Evolutionary conservation across 2,113 vertebrate genomes (phyloP), one percentile per base, ranked within the genome.

Genomic region (Aegithalos caudatus): DNA sequence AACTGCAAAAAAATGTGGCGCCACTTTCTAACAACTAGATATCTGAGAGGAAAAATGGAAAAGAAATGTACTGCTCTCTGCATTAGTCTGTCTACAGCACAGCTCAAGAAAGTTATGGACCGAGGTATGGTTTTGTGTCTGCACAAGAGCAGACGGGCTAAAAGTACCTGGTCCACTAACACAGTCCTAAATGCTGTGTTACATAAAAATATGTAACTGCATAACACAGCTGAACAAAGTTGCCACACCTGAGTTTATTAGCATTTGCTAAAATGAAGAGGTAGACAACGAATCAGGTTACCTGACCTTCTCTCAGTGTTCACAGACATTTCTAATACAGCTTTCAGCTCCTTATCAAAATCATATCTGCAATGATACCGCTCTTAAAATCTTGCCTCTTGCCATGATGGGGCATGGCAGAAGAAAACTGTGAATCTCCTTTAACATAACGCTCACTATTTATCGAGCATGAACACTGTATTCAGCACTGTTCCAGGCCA

Each of bases 401-500:
- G 56, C 35, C 56, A 74, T 2, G 10, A 33, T 35, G 14, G 29
- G 29, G 21, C 50, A 64, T 5, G 21, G 50, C 6, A 53, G 37
- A 53, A 76, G 6, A 38, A 79, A 77, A 61, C 1, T 10, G 22
- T 22, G 4, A n/a, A 20, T 40, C 20, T 74, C 31, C 14, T 57
- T 71, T 25, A 81, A 61, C 16, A 47, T 16, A 72, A 38, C 0
- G 0, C 15, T 57, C 33, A 42, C 9, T 29, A 17, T 37, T 56
- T 62, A 57, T 19, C 0, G 3, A 51, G 22, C 11, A 88, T 8
- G 35, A 95, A 15, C 11, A 51, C 20, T 38, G 40, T n/a, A 38
- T 7, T n/a, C 21, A 33, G 69, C 7, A 58, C 0, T 0, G 29
- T 48, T 13, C 33, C 15, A 18, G 0, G 7, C 35, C 29, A 42